phyloP scores from a whole-genome alignment of 2,888 invertebrate genomes.

The Tuta absoluta region DNA sequence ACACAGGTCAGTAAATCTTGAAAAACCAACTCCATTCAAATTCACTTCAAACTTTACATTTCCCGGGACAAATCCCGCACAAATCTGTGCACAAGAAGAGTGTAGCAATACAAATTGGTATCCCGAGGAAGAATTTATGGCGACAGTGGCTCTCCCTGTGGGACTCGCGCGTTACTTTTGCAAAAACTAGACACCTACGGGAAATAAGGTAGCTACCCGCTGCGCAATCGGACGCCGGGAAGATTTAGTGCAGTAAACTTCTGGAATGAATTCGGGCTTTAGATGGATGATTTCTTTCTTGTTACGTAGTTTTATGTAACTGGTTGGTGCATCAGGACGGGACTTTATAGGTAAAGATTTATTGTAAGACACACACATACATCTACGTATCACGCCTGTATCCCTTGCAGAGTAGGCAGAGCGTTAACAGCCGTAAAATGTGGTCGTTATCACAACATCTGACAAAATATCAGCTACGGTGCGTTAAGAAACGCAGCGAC shows the following conservation, averaged over 20 bases:
- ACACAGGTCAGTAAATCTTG: constrained; percentile 34
- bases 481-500: too few species aligned
- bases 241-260: constrained; percentile 9
- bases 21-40: neutral
- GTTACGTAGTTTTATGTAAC: constrained; percentile 11
- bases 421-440: too few species aligned
- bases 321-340: neutral
- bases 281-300: constrained; percentile 20
- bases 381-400: too few species aligned
- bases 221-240: neutral
- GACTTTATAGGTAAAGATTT: too few species aligned
- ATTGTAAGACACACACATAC: too few species aligned
- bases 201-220: neutral
- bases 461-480: too few species aligned
- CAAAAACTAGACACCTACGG: constrained; percentile 16
- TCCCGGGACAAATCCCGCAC: constrained; percentile 12
- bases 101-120: constrained; percentile 18
- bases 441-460: too few species aligned
- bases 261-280: neutral
- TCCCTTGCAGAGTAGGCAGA: too few species aligned
- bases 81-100: constrained; percentile 16
- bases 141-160: constrained; percentile 12
- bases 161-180: constrained; percentile 15
- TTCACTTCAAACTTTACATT: constrained; percentile 23
- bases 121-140: constrained; percentile 17